Evolutionary conservation across 2,888 invertebrate species (phyloP), one percentile per base, ranked within the genome.

Genomic region (Danaus chrysippus): DNA sequence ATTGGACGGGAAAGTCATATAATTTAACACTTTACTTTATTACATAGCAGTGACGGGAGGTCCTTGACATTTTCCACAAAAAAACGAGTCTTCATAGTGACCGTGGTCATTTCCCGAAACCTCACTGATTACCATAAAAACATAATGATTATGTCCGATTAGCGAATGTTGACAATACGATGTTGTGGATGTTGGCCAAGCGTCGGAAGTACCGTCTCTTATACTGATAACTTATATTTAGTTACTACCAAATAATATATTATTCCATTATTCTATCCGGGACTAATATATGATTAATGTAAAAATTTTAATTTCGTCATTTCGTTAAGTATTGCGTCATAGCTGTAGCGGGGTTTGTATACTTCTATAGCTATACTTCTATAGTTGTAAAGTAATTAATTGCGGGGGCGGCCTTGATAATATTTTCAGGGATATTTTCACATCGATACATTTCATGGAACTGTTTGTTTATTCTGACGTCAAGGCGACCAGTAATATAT

Each of bases 131-230:
- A 34, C 52, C 19, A 58, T 34, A 55, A 67, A 66, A 66, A 66
- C 59, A 58, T 64, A 64, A 62, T 64, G 62, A 55, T n/a, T 44
- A 59, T 59, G 63, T 66, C 66, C 66, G 64, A 34, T 66, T 60
- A 46, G 56, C 62, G 64, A 57, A 54, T 55, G 42, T 63, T 42
- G 65, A 64, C 66, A 66, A 64, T 62, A 19, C 60, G 62, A 64
- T 64, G 64, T 64, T 49, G 59, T 56, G 54, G 65, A 42, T 62
- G 58, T 55, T 49, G 46, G 46, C 58, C 58, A 54, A 52, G 41
- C 46, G 66, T 62, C 64, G 64, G 64, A 62, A 64, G 43, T 52
- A 19, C 53, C 12, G 41, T 13, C n/a, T 43, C 13, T 44, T 3
- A 46, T 12, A 46, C 46, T 46, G 46, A n/a, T 10, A n/a, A 46